Conservation (phyloP, 1,140 invertebrate species). For the Drosophila sp. region DNA sequence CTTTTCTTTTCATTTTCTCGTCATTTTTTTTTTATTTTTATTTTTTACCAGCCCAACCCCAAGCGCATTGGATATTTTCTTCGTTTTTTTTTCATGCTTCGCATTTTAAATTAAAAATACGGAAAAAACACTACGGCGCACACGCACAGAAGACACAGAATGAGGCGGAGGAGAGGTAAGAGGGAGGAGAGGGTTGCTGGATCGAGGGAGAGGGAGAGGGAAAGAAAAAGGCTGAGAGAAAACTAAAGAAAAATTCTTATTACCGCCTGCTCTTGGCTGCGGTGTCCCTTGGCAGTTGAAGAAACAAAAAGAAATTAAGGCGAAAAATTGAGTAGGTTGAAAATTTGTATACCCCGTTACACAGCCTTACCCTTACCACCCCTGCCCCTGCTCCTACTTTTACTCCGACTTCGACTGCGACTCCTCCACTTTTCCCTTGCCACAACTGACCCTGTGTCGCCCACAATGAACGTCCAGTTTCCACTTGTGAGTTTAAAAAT, state of each 20-base stretch:
- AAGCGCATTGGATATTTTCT: conserved; percentile 55
- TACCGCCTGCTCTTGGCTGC: conserved; percentile 66
- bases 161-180: background rate
- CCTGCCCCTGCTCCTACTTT: conserved; percentile 29
- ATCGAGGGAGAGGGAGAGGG: background rate
- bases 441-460: too few species aligned
- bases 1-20: conserved; percentile 43
- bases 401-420: conserved; percentile 36
- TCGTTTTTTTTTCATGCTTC: conserved; percentile 67
- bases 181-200: background rate
- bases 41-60: conserved; percentile 50
- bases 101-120: conserved; percentile 83
- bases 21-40: conserved; percentile 51
- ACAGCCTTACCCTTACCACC: conserved; percentile 17
- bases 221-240: conserved; percentile 25
- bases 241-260: conserved; percentile 78
- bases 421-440: too few species aligned
- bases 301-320: conserved; percentile 79
- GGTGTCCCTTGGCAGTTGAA: conserved; percentile 49
- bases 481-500: conserved; percentile 48
- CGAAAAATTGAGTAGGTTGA: conserved; percentile 82
- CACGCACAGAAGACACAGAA: conserved; percentile 60
- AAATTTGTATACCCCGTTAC: conserved; percentile 78
- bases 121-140: conserved; percentile 78
- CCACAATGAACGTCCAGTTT: conserved; percentile 32